Conservation (phyloP, 1,140 invertebrate species). For the Mercenaria mercenaria region DNA sequence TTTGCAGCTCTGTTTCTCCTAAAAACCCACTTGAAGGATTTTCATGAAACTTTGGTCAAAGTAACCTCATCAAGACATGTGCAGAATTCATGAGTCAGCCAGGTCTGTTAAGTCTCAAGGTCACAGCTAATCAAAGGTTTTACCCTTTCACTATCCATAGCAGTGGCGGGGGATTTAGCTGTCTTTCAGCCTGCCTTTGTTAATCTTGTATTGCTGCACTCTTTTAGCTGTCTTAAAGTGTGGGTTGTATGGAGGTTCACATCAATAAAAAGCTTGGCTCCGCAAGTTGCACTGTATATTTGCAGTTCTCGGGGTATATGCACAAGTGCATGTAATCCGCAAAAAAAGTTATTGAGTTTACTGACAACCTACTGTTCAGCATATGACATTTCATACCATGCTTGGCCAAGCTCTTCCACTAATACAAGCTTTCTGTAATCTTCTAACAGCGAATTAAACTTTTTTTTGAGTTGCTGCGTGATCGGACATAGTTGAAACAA, state of each 20-base stretch:
- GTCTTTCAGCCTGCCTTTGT: no score
- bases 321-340: slow-evolving; percentile 56
- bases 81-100: no score
- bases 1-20: no score
- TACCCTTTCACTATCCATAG: no score
- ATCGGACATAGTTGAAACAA: slow-evolving; percentile 69
- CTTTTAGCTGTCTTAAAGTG: slow-evolving; percentile 16
- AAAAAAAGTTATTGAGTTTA: slow-evolving; percentile 61
- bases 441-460: slow-evolving; percentile 63
- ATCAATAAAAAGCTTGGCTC: slow-evolving; percentile 54
- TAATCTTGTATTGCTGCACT: slow-evolving; percentile 26
- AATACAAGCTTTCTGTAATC: slow-evolving; percentile 55
- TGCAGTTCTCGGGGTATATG: slow-evolving; percentile 52
- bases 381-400: slow-evolving; percentile 40
- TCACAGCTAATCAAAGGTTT: no score
- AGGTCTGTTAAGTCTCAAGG: no score
- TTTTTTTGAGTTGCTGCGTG: slow-evolving; percentile 59
- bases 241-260: slow-evolving; percentile 25
- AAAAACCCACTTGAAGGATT: no score
- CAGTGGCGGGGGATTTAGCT: no score
- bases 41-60: no score
- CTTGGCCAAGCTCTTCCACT: slow-evolving; percentile 33
- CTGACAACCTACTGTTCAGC: slow-evolving; percentile 17
- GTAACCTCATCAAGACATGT: no score
- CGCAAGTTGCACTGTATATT: not conserved